These are phyloP conservation scores for Bombus waltoni DNA, from an alignment of 1,140 invertebrate genomes.

Conservation along the genomic window DNA sequence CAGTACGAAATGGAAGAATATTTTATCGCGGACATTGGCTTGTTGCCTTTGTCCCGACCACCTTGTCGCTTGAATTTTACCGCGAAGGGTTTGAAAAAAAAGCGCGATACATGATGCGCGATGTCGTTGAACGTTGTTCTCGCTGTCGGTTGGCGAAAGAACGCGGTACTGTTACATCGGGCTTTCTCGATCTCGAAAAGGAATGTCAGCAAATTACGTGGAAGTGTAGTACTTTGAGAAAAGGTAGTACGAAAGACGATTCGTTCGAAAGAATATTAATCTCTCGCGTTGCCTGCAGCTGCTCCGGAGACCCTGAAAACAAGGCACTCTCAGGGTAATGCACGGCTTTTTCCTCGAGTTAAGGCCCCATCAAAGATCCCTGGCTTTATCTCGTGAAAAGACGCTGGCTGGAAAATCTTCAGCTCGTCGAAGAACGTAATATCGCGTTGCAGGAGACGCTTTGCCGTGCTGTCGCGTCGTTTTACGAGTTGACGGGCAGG, in stretches of 20 bases:
- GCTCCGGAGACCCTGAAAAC: neutral
- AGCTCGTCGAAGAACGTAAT: slow-evolving; percentile 12
- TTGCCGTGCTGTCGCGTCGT: neutral
- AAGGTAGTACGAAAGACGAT: too few species aligned
- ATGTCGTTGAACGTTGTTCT: too few species aligned
- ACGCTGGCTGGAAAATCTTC: neutral
- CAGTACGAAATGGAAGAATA: neutral
- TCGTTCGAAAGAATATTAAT: neutral
- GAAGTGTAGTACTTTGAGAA: neutral
- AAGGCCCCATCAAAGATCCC: neutral
- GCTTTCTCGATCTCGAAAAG: neutral
- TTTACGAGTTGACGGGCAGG: neutral
- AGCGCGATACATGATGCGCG: too few species aligned
- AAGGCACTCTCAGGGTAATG: neutral
- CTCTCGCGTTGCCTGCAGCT: neutral
- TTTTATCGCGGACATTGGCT: neutral
- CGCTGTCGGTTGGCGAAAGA: too few species aligned
- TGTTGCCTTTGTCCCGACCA: too few species aligned
- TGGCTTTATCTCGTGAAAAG: neutral
- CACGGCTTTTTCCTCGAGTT: neutral
- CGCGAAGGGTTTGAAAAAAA: too few species aligned
- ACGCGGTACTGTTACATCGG: neutral
- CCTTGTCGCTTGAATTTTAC: too few species aligned
- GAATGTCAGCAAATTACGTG: neutral
- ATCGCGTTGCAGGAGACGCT: neutral